These are phyloP conservation scores for Forbesichthys agassizii DNA, from an alignment of 2,113 vertebrate species.

Conservation along the genomic window DNA sequence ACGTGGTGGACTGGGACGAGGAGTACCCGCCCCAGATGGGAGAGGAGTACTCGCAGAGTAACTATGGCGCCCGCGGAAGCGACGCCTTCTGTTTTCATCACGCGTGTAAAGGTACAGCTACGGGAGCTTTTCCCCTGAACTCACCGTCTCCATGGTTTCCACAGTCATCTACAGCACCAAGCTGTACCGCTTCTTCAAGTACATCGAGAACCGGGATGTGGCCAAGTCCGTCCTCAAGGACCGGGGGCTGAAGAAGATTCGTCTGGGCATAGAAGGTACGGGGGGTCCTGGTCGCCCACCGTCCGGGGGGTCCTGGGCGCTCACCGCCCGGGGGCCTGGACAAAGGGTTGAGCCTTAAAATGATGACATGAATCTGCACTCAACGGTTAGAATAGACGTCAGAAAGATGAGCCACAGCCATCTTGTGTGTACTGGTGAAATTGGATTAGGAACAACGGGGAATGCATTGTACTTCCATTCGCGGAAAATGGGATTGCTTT, in stretches of 20 bases:
- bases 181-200: conserved; percentile 98
- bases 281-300: not conserved
- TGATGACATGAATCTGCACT: no score
- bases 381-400: no score
- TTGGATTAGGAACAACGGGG: no score
- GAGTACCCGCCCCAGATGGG: conserved; percentile 95
- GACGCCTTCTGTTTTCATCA: no score
- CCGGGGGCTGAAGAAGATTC: conserved; percentile 95
- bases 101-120: not conserved
- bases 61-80: not conserved
- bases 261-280: conserved; percentile 96
- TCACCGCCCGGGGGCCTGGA: not conserved
- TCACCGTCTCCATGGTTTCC: conserved; percentile 33
- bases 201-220: conserved; percentile 97
- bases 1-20: conserved; percentile 96
- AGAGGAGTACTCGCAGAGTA: conserved; percentile 93
- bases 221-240: conserved; percentile 97
- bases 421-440: no score
- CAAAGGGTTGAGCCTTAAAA: no score
- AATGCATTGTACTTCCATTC: no score
- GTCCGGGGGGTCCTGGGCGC: not conserved
- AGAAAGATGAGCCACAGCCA: no score
- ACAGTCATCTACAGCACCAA: conserved; percentile 99
- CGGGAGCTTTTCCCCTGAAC: not conserved
- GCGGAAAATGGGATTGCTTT: no score